phyloP scores from a whole-genome alignment of 2,888 invertebrate species.

The Galerucella nymphaeae region DNA sequence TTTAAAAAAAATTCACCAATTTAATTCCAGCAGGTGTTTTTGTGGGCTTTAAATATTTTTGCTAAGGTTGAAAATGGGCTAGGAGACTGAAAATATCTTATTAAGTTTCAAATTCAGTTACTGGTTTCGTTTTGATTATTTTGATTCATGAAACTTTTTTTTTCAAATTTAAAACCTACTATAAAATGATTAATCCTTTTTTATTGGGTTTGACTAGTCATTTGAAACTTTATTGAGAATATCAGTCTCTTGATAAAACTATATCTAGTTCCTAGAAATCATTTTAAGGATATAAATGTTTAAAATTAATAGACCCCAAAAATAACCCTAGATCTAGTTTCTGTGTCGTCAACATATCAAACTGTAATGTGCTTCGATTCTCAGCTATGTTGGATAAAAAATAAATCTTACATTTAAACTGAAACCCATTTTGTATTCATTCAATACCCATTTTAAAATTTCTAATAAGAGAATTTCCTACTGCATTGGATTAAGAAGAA shows the following conservation, averaged over 20 bases:
- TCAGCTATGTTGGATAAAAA: conserved; percentile 37
- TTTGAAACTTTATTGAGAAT: conserved; percentile 12
- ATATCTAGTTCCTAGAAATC: conserved; percentile 61
- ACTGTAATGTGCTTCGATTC: conserved; percentile 54
- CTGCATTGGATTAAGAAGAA: background rate
- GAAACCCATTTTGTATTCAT: background rate
- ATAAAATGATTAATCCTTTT: no score
- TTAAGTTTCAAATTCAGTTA: background rate
- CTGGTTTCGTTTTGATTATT: background rate
- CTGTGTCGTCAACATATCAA: conserved; percentile 64
- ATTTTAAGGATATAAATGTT: conserved; percentile 51
- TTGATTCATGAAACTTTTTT: background rate
- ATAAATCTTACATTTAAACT: conserved; percentile 32
- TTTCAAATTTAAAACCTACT: no score
- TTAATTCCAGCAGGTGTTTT: background rate
- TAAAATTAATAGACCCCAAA: conserved; percentile 37
- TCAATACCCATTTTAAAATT: background rate
- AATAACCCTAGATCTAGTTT: conserved; percentile 55
- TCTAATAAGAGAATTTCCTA: background rate
- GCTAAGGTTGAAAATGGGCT: background rate
- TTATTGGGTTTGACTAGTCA: background rate
- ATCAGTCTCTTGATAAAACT: conserved; percentile 34
- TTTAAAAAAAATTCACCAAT: background rate
- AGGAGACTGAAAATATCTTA: background rate
- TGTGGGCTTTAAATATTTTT: background rate